Evolutionary conservation across 1,140 invertebrate genomes (phyloP), one percentile per base, ranked within the genome.

Genomic region (Musca domestica): DNA sequence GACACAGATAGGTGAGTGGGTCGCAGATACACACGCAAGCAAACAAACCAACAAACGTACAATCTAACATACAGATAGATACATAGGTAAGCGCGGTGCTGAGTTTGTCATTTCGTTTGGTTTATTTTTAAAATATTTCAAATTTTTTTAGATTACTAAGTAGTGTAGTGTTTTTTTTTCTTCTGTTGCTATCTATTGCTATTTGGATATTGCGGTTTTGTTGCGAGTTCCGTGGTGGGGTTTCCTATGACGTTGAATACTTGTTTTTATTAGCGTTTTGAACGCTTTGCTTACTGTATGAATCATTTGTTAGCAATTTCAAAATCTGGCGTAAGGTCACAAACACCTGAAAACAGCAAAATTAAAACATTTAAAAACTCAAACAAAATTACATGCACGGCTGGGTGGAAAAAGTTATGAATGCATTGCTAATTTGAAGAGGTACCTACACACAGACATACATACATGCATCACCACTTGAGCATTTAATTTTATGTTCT

Each of bases 271-370:
- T 41, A 41, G 34, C 34, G 34, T 41, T 41, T 41, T 41, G 34
- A 9, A 9, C 10, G 34, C 34, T 41, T 41, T 41, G 34, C 10
- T 41, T 12, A 10, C 34, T 12, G 10, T 12, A 61, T 61, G 56
- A 61, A 61, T 61, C 56, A 61, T 61, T 41, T 19, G 34, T 17
- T 19, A 61, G 34, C 56, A 61, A 61, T 61, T 61, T 61, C 56
- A 34, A 61, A 61, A 61, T 61, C 56, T 30, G 56, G 30, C 41
- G 56, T 61, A 61, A 61, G 34, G 34, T 41, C 34, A 61, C 17
- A 34, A 61, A 61, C 56, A 61, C 56, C 56, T 34, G 56, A 61
- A 41, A 41, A 7, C 6, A 41, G 12, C 10, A 41, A 30, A n/a
- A 30, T 30, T 30, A 30, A 30, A 41, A 10, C 4, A 41, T 41